These are phyloP conservation scores for Anarsia innoxiella DNA, from an alignment of 2,888 invertebrate genomes.

Conservation along the genomic window DNA sequence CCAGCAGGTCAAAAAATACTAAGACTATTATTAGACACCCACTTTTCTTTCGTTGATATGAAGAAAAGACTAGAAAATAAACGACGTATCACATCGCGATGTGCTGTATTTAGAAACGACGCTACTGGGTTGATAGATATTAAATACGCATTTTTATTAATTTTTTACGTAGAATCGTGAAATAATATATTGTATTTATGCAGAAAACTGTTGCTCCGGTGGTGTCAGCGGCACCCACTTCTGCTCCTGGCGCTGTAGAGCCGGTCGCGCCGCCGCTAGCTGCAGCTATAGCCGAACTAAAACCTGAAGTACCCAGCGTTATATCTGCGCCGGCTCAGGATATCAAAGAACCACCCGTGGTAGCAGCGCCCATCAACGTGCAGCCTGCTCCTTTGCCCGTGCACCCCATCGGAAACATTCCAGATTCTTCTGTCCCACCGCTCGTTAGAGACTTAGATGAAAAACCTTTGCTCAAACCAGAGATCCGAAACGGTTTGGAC, in stretches of 20 bases:
- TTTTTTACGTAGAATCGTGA: not conserved
- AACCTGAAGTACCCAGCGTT: conserved; percentile 36
- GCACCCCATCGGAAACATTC: conserved; percentile 29
- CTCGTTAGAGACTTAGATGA: conserved; percentile 35
- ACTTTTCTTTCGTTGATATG: too few relatives aligned
- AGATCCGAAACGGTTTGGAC: conserved; percentile 61
- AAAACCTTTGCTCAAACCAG: conserved; percentile 41
- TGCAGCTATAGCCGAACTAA: conserved; percentile 28
- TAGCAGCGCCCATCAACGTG: conserved; percentile 29
- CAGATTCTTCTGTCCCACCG: conserved; percentile 33
- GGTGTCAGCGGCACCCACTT: conserved; percentile 19
- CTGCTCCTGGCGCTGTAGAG: conserved; percentile 13
- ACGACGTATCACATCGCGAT: too few relatives aligned
- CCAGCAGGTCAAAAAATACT: too few relatives aligned
- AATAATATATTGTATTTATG: not conserved
- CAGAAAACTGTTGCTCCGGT: conserved; percentile 37
- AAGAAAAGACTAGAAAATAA: too few relatives aligned
- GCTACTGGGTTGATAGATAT: too few relatives aligned
- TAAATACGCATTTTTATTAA: not conserved
- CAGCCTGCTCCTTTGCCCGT: conserved; percentile 33
- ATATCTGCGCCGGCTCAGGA: conserved; percentile 20
- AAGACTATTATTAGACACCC: too few relatives aligned
- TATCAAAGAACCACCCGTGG: conserved; percentile 22
- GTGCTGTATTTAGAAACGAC: too few relatives aligned
- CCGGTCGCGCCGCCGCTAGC: conserved; percentile 28